A percentile compares a stretch with the other conserved stretches of the same genome.
These are phyloP conservation scores for Podocnemis expansa DNA, from an alignment of 2,113 vertebrate genomes.

Conservation along the genomic window DNA sequence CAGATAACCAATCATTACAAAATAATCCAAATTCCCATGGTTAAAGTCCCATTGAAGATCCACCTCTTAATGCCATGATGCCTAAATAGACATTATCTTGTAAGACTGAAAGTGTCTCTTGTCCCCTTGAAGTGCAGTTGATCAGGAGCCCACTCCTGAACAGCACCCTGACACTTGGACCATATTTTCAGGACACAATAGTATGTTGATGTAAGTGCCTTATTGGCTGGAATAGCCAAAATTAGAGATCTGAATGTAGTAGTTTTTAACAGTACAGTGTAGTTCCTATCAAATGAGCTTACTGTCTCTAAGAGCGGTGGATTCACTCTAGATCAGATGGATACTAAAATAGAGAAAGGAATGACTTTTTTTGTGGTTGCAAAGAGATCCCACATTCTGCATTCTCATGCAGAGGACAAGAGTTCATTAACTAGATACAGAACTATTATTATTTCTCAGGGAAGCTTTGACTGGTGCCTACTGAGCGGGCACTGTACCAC, in stretches of 20 bases:
- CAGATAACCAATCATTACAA: not conserved
- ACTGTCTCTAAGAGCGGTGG: not conserved
- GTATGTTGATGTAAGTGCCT: not conserved
- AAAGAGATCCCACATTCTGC: not conserved
- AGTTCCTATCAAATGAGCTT: not conserved
- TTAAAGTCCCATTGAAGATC: not conserved
- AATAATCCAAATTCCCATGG: not conserved
- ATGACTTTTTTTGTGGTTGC: not conserved
- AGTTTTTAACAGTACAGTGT: not conserved
- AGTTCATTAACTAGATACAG: not conserved
- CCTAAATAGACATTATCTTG: not conserved
- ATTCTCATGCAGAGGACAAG: conserved; percentile 56
- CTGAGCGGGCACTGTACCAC: not conserved
- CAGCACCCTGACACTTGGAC: not conserved
- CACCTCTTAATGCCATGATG: not conserved
- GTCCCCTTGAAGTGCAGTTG: not conserved
- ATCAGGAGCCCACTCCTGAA: not conserved
- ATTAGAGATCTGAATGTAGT: not conserved
- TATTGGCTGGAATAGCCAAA: not conserved
- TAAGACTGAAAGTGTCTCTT: not conserved
- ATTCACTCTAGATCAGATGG: not conserved
- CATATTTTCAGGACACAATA: not conserved
- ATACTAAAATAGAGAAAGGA: not conserved
- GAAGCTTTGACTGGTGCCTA: not conserved
- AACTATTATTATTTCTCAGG: not conserved